Evolutionary conservation across 2,797 vertebrate genomes (phyloP), one percentile per base, ranked within the genome.

Genomic region (Apogon hyalosoma): DNA sequence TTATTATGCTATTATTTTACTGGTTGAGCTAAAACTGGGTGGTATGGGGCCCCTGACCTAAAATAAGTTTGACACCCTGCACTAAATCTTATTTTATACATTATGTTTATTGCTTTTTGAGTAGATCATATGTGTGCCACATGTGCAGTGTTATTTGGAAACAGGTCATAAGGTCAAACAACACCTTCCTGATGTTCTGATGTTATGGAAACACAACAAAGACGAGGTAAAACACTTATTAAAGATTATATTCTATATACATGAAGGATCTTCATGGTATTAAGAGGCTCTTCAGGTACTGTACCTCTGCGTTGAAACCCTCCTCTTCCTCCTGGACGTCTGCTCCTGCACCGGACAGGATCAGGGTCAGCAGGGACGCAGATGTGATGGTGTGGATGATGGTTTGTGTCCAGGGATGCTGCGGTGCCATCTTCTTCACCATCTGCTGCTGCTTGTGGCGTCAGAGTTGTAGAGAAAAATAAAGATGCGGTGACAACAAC

Each of bases 291-390:
- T 21, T 21, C 19, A 21, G 19, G 19, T 3, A 11, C 7, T 15
- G 16, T 79, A 92, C 91, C 90, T 92, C 90, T 3, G 87, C 85
- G 47, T 58, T 87, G 75, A 91, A 63, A 36, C 13, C 40, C 7
- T 82, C 84, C 0, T 89, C 84, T 9, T 76, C 67, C 62, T 85
- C 85, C 1, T 71, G 73, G 3, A 57, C 69, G 6, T 79, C 63
- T 3, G 59, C 47, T 18, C 41, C 58, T 0, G 70, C 1, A 75
- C 72, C 62, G 74, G 78, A 67, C 61, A 74, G 16, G 41, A 78
- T 12, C 64, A 90, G 33, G 6, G 70, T 62, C 0, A 74, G n/a
- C 0, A 79, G 28, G n/a, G 58, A 77, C 11, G 41, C 64, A 0
- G 69, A 39, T 2, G 77, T n/a, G 74, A 84, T 54, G 7, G 69